Conservation (phyloP, 1,140 invertebrate genomes). For the Tetramorium parvispinum region DNA sequence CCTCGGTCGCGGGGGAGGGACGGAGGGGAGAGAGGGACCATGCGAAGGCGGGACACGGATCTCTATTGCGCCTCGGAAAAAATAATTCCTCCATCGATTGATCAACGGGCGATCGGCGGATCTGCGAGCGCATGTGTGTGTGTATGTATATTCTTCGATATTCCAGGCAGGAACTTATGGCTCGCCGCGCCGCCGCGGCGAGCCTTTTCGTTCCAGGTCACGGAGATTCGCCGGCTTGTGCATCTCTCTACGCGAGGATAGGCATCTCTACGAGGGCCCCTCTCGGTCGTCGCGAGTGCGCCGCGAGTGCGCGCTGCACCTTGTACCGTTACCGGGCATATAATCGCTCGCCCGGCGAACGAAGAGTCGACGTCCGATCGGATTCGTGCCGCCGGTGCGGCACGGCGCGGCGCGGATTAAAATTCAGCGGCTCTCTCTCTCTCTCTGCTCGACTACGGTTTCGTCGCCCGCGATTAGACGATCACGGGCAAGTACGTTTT, state of each 20-base stretch:
- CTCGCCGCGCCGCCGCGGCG: background rate
- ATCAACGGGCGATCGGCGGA: background rate
- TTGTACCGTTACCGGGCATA: slow-evolving; percentile 71
- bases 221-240: slow-evolving; percentile 51
- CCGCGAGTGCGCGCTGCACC: slow-evolving; percentile 62
- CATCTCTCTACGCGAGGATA: slow-evolving; percentile 67
- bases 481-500: background rate
- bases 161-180: background rate
- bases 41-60: background rate
- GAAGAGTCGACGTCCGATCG: slow-evolving; percentile 61
- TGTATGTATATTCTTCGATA: background rate
- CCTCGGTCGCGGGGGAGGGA: too few species aligned
- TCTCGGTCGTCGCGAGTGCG: slow-evolving; percentile 68
- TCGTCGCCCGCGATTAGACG: background rate
- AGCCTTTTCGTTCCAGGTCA: slow-evolving; percentile 74
- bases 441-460: background rate
- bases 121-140: background rate
- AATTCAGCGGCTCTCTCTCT: background rate
- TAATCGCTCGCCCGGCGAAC: slow-evolving; percentile 60
- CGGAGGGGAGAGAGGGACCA: background rate
- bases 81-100: background rate
- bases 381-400: slow-evolving; percentile 64
- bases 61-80: background rate
- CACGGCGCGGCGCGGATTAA: slow-evolving; percentile 50
- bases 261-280: slow-evolving; percentile 63